These are phyloP conservation scores for Oreochromis aureus DNA, from an alignment of 2,113 vertebrate genomes.

Conservation along the genomic window DNA sequence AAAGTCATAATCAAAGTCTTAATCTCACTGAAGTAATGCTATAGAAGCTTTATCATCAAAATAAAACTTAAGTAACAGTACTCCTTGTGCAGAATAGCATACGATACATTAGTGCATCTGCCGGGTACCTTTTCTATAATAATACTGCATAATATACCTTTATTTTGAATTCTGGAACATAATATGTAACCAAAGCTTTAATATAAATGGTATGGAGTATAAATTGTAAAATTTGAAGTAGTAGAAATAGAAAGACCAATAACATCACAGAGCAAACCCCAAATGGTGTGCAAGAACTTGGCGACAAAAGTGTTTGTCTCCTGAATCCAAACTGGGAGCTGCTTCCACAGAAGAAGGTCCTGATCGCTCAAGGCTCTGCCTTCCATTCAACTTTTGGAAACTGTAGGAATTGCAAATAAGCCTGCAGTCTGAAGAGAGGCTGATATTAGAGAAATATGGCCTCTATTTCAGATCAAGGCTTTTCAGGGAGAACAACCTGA, in stretches of 20 bases:
- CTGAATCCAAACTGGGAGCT: background rate
- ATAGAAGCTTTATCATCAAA: accelerated
- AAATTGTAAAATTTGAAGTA: background rate
- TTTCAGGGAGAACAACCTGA: background rate
- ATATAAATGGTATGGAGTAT: accelerated
- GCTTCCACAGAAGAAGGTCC: background rate
- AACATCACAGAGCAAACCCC: background rate
- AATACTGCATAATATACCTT: background rate
- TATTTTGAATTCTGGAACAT: background rate
- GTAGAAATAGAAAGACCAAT: background rate
- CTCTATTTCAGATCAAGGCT: background rate
- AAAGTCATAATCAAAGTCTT: background rate
- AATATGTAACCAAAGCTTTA: background rate
- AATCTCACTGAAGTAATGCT: background rate
- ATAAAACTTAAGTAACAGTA: background rate
- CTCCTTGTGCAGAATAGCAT: background rate
- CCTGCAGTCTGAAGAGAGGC: background rate
- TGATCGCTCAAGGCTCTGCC: background rate
- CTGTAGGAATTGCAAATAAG: accelerated
- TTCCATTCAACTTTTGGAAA: background rate
- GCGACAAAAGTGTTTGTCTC: background rate
- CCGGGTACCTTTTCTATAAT: background rate
- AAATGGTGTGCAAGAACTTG: background rate
- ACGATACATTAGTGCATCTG: background rate
- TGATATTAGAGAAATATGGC: background rate